These are phyloP conservation scores for Cinara cedri DNA, from an alignment of 2,888 invertebrate species.

Conservation along the genomic window DNA sequence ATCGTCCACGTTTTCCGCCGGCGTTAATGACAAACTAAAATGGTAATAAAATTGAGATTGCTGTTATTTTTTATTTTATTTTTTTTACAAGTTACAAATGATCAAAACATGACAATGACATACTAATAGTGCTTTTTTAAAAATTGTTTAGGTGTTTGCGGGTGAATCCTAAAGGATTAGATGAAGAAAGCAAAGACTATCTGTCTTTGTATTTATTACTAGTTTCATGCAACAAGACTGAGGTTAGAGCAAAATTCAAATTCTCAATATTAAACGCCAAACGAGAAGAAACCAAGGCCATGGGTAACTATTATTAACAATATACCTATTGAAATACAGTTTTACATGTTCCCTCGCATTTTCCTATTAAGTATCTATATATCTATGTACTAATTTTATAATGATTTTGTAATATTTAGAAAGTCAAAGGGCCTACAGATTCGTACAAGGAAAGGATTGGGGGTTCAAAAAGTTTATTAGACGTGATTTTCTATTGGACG, in stretches of 20 bases:
- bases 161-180: conserved; percentile 99
- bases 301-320: conserved; percentile 72
- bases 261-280: conserved; percentile 99
- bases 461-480: conserved; percentile 99
- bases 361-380: background rate
- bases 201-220: conserved; percentile 97
- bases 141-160: conserved; percentile 82
- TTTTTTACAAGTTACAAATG: conserved; percentile 7
- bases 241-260: conserved; percentile 99
- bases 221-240: conserved; percentile 99
- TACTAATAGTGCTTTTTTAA: no score
- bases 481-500: conserved; percentile 97
- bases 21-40: conserved; percentile 99
- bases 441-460: conserved; percentile 99
- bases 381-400: background rate
- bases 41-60: conserved; percentile 69
- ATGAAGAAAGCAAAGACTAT: conserved; percentile 99
- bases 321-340: no score
- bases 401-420: conserved; percentile 65
- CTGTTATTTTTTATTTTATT: conserved; percentile 35
- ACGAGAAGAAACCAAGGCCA: conserved; percentile 99
- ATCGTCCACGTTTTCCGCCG: conserved; percentile 99
- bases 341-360: background rate
- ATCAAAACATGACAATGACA: no score
- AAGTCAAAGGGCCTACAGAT: conserved; percentile 92